phyloP scores from a whole-genome alignment of 2,888 invertebrate genomes.

The Axea sp. region DNA sequence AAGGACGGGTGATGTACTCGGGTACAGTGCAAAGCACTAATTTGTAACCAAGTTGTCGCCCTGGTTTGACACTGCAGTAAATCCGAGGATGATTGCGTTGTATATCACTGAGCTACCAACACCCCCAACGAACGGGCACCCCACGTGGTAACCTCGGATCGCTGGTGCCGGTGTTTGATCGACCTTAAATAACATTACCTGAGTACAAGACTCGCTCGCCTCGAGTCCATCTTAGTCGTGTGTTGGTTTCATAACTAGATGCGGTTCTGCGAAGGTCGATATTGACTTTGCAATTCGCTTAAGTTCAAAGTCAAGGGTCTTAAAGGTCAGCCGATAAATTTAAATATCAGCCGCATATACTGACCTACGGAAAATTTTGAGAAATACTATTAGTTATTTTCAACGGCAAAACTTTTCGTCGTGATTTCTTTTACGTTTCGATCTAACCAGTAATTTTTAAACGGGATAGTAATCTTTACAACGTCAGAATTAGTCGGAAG shows the following conservation, averaged over 20 bases:
- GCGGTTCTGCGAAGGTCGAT: slow-evolving; percentile 68
- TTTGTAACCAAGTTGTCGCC: slow-evolving; percentile 79
- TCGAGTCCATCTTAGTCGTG: slow-evolving; percentile 50
- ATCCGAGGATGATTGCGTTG: slow-evolving; percentile 78
- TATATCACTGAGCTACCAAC: slow-evolving; percentile 74
- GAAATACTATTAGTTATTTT: neutral
- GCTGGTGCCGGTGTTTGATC: slow-evolving; percentile 50
- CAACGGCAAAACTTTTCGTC: no score
- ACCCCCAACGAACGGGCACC: slow-evolving; percentile 63
- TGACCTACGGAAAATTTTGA: slow-evolving; percentile 30
- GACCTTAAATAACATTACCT: slow-evolving; percentile 63
- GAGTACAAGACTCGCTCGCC: slow-evolving; percentile 53
- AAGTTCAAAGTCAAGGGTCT: slow-evolving; percentile 65
- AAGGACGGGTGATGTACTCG: slow-evolving; percentile 53
- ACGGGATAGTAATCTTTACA: no score
- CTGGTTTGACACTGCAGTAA: slow-evolving; percentile 79
- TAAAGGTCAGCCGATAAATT: slow-evolving; percentile 54
- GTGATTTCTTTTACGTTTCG: no score
- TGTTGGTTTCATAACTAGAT: slow-evolving; percentile 64
- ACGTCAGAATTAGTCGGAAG: no score
- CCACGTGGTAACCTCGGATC: slow-evolving; percentile 55
- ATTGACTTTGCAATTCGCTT: slow-evolving; percentile 59
- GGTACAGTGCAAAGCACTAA: slow-evolving; percentile 74
- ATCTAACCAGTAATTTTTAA: no score
- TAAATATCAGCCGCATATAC: slow-evolving; percentile 33